Conservation (phyloP, 2,797 vertebrate genomes). For the Hyperoplus immaculatus region DNA sequence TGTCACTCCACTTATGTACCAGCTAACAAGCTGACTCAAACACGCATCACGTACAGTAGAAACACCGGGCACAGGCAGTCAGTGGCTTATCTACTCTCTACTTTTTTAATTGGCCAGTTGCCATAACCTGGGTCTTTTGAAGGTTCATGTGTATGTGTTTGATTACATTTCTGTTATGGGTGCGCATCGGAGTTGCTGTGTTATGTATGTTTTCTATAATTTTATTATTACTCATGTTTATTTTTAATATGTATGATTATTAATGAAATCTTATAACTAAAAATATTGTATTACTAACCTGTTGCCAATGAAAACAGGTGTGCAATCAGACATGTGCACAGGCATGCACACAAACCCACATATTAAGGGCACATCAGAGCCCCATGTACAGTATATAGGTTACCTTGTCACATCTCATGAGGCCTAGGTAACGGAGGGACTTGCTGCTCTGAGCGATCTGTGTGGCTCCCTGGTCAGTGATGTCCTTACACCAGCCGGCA, state of each 20-base stretch:
- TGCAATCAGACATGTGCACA: background rate
- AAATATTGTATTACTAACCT: background rate
- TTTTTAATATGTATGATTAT: too few species aligned
- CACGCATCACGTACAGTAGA: slow-evolving; percentile 16
- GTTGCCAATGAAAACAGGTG: background rate
- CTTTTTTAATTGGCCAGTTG: slow-evolving; percentile 45
- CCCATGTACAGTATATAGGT: slow-evolving; percentile 36
- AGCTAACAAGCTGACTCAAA: slow-evolving; percentile 23
- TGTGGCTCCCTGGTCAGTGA: slow-evolving; percentile 96
- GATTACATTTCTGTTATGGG: background rate
- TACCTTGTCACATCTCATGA: slow-evolving; percentile 99
- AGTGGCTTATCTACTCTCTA: slow-evolving; percentile 39
- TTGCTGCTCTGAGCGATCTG: slow-evolving; percentile 98
- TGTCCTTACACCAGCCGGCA: slow-evolving; percentile 99
- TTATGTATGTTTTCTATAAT: too few species aligned
- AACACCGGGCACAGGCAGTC: slow-evolving; percentile 25
- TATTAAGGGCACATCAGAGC: background rate
- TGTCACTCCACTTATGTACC: slow-evolving; percentile 48
- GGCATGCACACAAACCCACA: background rate
- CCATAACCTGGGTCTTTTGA: slow-evolving; percentile 20
- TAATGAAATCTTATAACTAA: background rate
- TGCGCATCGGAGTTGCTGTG: background rate
- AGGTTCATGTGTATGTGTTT: background rate
- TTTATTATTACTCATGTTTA: too few species aligned
- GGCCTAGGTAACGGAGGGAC: slow-evolving; percentile 95